Evolutionary conservation across 2,888 invertebrate species (phyloP).

Genomic region (Lithophane socia): DNA sequence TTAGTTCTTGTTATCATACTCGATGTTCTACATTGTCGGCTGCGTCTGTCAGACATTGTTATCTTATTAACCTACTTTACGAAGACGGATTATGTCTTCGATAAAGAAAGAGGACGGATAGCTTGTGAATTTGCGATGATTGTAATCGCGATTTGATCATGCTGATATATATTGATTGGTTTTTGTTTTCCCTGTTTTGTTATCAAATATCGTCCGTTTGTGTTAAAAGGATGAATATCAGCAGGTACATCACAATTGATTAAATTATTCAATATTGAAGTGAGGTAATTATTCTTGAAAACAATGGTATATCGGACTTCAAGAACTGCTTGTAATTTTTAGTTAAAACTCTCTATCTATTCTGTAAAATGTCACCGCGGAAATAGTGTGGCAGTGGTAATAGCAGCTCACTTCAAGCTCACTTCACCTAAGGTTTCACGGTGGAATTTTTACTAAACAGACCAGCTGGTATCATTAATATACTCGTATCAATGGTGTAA

Average conservation of each 20-base stretch:
- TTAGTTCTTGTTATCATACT: constrained; percentile 53
- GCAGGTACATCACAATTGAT: not conserved
- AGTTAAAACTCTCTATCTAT: not conserved
- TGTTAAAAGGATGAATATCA: not conserved
- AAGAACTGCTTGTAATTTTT: not conserved
- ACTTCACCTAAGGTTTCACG: no score
- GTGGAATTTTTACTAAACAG: no score
- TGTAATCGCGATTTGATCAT: constrained; percentile 27
- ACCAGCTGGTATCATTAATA: no score
- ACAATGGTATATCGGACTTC: not conserved
- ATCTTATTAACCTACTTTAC: constrained; percentile 63
- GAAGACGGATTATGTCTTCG: constrained; percentile 49
- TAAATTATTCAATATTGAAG: not conserved
- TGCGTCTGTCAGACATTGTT: constrained; percentile 29
- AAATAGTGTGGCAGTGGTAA: not conserved
- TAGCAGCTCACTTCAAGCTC: no score
- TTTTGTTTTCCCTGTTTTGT: constrained; percentile 16
- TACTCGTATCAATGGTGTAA: not conserved
- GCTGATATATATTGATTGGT: not conserved
- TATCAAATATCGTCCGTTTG: not conserved
- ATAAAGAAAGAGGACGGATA: constrained; percentile 37
- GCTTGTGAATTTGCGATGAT: constrained; percentile 14
- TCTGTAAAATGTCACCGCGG: no score
- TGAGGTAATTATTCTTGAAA: not conserved
- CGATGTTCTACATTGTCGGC: constrained; percentile 44